These are phyloP conservation scores for Furnarius figulus DNA, from an alignment of 2,113 vertebrate genomes.

Conservation along the genomic window DNA sequence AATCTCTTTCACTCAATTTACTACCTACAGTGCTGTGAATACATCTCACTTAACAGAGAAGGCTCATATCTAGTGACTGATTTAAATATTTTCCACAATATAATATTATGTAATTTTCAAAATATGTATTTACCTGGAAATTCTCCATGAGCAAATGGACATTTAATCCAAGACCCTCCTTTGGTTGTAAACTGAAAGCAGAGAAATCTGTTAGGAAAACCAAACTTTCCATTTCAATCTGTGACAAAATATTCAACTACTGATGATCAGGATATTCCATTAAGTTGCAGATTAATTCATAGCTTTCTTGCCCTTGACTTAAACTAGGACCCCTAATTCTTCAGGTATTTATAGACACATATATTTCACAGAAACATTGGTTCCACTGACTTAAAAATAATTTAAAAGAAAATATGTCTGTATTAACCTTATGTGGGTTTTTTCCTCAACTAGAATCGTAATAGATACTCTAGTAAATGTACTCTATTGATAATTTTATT, in stretches of 20 bases:
- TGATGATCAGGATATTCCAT: not conserved
- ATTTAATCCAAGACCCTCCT: conserved; percentile 77
- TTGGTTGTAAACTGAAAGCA: conserved; percentile 78
- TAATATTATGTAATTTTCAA: not conserved
- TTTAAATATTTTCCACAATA: not conserved
- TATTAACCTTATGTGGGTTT: not conserved
- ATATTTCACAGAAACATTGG: not conserved
- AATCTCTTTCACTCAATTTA: not conserved
- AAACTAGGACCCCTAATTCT: not conserved
- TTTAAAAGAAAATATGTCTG: not conserved
- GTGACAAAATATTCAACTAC: not conserved
- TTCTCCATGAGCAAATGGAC: conserved; percentile 78
- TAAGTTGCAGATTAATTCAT: not conserved
- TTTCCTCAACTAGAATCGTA: not conserved
- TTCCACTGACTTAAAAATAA: not conserved
- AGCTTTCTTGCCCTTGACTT: not conserved
- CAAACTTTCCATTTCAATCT: not conserved
- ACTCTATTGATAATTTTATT: not conserved
- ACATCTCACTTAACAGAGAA: not conserved
- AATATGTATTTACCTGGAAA: conserved; percentile 75
- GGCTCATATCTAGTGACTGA: not conserved
- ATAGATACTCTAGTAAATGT: not conserved
- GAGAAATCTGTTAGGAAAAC: conserved; percentile 23
- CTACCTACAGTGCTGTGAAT: not conserved
- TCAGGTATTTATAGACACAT: not conserved